These are phyloP conservation scores for Sturmia bella DNA, from an alignment of 2,888 invertebrate species.

Conservation along the genomic window DNA sequence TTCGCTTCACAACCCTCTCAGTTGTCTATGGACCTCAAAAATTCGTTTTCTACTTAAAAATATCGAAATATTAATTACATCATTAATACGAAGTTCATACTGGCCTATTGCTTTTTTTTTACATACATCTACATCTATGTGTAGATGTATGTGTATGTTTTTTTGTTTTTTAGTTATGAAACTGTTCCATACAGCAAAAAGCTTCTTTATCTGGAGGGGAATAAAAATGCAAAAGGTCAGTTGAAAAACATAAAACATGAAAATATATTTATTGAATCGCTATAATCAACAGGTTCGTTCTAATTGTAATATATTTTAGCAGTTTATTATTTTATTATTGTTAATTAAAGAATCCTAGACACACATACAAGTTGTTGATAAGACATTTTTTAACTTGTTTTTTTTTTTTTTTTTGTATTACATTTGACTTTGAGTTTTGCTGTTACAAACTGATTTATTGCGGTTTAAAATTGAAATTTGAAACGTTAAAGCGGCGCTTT, in stretches of 20 bases:
- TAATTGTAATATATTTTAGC: slow-evolving; percentile 50
- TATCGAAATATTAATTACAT: no score
- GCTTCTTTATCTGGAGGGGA: neutral
- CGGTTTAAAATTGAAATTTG: slow-evolving; percentile 22
- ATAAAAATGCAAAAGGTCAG: slow-evolving; percentile 37
- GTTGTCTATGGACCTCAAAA: no score
- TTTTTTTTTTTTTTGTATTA: neutral
- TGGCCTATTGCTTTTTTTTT: no score
- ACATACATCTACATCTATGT: no score
- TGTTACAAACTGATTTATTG: slow-evolving; percentile 6
- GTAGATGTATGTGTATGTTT: no score
- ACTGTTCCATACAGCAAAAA: neutral
- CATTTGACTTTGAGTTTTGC: slow-evolving; percentile 5
- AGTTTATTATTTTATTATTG: neutral
- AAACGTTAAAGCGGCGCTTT: slow-evolving; percentile 13
- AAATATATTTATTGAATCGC: neutral
- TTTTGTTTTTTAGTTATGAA: no score
- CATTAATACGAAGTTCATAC: no score
- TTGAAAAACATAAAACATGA: slow-evolving; percentile 30
- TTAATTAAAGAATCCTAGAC: slow-evolving; percentile 49
- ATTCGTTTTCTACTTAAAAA: no score
- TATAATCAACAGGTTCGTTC: slow-evolving; percentile 25
- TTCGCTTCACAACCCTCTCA: no score
- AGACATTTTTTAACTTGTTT: neutral
- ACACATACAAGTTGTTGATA: slow-evolving; percentile 68